Evolutionary conservation across 2,797 vertebrate genomes (phyloP).

Genomic region (Anabas testudineus): DNA sequence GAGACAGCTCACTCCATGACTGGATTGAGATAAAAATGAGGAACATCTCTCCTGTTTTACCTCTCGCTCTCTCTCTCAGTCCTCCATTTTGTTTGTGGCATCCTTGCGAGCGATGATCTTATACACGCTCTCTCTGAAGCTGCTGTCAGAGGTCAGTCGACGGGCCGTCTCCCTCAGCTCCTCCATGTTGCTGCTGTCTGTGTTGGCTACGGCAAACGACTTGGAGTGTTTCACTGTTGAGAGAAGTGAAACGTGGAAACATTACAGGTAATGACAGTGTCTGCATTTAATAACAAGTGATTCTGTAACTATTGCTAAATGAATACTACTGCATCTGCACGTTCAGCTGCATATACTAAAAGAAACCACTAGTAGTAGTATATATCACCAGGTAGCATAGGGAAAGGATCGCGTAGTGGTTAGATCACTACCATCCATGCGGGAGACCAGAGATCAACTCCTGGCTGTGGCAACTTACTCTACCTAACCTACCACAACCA

Average conservation of each 20-base stretch:
- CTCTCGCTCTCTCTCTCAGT: conserved; percentile 26
- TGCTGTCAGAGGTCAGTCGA: conserved; percentile 89
- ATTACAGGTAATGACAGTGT: too few relatives aligned
- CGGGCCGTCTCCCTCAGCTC: conserved; percentile 90
- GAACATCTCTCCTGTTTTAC: not conserved
- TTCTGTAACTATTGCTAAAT: not conserved
- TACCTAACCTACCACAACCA: too few relatives aligned
- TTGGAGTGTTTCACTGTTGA: conserved; percentile 93
- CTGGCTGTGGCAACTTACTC: too few relatives aligned
- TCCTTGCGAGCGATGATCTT: conserved; percentile 86
- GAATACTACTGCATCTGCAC: not conserved
- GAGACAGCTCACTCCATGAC: not conserved
- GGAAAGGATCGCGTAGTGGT: too few relatives aligned
- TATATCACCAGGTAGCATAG: too few relatives aligned
- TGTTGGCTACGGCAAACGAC: conserved; percentile 86
- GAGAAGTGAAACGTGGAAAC: not conserved
- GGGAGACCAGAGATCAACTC: too few relatives aligned
- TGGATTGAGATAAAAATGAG: conserved; percentile 29
- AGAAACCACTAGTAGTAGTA: too few relatives aligned
- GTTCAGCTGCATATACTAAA: too few relatives aligned
- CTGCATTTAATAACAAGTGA: too few relatives aligned
- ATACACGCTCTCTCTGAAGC: conserved; percentile 90
- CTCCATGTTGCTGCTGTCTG: conserved; percentile 85
- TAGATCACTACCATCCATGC: too few relatives aligned
- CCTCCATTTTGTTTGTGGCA: conserved; percentile 51